Conservation (phyloP, 2,797 vertebrate species). For the Danio tinwini region DNA sequence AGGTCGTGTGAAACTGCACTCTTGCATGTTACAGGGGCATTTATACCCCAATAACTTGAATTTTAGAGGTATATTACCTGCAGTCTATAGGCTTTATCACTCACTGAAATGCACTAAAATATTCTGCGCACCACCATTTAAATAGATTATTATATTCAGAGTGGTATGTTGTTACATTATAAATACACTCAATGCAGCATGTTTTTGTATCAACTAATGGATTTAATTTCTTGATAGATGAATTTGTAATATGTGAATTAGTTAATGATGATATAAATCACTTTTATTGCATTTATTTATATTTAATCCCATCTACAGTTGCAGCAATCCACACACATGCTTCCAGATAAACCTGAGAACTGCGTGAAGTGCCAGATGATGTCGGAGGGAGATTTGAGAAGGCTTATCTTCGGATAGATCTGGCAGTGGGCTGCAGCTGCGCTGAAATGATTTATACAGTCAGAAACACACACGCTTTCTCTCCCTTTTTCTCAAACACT, state of each 20-base stretch:
- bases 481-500: slow-evolving; percentile 42
- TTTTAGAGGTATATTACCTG: no score
- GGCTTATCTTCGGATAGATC: slow-evolving; percentile 80
- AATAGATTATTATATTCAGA: no score
- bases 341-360: slow-evolving; percentile 66
- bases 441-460: slow-evolving; percentile 82
- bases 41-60: no score
- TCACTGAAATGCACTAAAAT: no score
- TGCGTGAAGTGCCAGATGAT: slow-evolving; percentile 73
- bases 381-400: slow-evolving; percentile 81
- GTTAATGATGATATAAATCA: neutral
- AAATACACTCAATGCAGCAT: no score
- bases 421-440: slow-evolving; percentile 77
- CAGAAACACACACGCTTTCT: slow-evolving; percentile 61
- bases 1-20: no score
- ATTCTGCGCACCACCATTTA: no score
- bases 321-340: slow-evolving; percentile 34
- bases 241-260: neutral
- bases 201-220: no score
- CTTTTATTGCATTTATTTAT: slow-evolving; percentile 34
- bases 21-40: no score
- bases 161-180: no score
- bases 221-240: neutral
- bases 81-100: no score
- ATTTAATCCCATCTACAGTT: slow-evolving; percentile 50